Evolutionary conservation across 2,888 invertebrate species (phyloP).

Genomic region (Ichneumon xanthorius): DNA sequence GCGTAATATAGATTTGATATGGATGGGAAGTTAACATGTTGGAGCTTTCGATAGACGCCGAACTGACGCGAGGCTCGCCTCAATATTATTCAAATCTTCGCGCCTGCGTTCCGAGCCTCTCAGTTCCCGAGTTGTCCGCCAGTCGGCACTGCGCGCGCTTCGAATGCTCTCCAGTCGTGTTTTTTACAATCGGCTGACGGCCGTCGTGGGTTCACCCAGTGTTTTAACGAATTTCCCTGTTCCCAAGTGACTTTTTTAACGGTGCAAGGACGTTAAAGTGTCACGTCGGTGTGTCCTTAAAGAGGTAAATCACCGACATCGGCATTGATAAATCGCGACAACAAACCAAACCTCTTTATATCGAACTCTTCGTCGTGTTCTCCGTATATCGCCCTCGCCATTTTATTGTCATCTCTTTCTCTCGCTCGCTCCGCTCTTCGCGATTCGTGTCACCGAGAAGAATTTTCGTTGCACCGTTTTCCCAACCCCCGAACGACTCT

Average conservation of each 20-base stretch:
- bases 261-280: constrained; percentile 42
- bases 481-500: constrained; percentile 11
- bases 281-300: constrained; percentile 50
- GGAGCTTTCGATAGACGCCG: not conserved
- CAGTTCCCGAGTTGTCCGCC: constrained; percentile 44
- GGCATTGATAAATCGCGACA: not conserved
- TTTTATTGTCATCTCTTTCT: constrained; percentile 77
- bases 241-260: constrained; percentile 48
- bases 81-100: constrained; percentile 23
- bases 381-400: constrained; percentile 74
- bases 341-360: not conserved
- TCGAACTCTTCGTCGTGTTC: constrained; percentile 6
- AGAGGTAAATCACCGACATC: constrained; percentile 53
- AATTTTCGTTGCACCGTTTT: constrained; percentile 58
- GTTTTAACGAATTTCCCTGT: constrained; percentile 61
- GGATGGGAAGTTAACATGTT: not conserved
- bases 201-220: constrained; percentile 68
- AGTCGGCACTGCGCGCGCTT: constrained; percentile 55
- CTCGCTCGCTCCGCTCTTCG: constrained; percentile 29
- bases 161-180: constrained; percentile 74
- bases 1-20: not conserved
- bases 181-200: constrained; percentile 75
- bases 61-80: not conserved
- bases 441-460: constrained; percentile 70
- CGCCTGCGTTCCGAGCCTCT: constrained; percentile 6